phyloP scores from a whole-genome alignment of 2,113 vertebrate species.

The Manacus vitellinus region DNA sequence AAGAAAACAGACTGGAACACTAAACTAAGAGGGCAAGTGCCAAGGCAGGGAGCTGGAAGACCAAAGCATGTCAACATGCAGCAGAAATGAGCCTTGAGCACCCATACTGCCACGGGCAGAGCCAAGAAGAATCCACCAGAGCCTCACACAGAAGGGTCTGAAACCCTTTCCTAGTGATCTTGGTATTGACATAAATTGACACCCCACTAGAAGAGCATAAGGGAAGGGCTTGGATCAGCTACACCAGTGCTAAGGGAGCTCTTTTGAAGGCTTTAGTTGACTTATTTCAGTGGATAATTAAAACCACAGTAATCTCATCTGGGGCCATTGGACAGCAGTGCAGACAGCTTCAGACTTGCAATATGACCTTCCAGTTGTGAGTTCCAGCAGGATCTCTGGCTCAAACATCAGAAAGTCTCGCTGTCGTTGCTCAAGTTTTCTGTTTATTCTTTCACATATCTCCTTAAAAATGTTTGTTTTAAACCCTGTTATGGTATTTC shows the following conservation, averaged over 20 bases:
- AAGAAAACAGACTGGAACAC: neutral
- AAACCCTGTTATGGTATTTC: neutral
- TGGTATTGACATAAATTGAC: neutral
- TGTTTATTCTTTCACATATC: constrained; percentile 9
- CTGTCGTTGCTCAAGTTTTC: neutral
- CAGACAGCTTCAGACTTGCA: neutral
- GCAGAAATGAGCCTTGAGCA: neutral
- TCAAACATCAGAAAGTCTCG: neutral
- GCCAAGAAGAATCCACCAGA: neutral
- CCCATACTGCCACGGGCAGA: neutral
- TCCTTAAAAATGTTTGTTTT: neutral
- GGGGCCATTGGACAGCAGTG: neutral
- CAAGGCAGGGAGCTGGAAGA: neutral
- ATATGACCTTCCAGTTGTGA: neutral
- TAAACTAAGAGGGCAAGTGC: neutral
- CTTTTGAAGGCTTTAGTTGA: neutral
- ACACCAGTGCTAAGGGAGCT: neutral
- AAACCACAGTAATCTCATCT: neutral
- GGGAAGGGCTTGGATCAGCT: neutral
- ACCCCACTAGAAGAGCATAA: neutral
- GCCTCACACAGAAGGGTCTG: neutral
- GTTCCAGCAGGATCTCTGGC: neutral
- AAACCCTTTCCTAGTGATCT: neutral
- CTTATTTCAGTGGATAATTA: neutral
- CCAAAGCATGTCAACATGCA: accelerated